These are phyloP conservation scores for Carapus acus DNA, from an alignment of 2,797 vertebrate genomes.

Conservation along the genomic window DNA sequence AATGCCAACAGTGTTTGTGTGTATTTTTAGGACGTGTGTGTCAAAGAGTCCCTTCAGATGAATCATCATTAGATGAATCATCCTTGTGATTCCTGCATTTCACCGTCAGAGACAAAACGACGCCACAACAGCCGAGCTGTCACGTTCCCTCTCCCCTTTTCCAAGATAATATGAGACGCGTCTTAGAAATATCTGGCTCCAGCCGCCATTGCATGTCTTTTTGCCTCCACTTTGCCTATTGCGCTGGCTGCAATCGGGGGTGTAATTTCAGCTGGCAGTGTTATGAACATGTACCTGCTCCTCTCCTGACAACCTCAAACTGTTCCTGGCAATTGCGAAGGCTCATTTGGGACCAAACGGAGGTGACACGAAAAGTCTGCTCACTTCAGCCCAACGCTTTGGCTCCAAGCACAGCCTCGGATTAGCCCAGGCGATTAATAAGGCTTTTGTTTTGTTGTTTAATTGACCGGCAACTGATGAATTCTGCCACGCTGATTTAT, in stretches of 20 bases:
- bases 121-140: not conserved
- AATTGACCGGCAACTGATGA: no score
- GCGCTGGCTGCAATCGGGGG: conserved; percentile 37
- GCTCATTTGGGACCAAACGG: conserved; percentile 31
- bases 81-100: not conserved
- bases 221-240: conserved; percentile 10
- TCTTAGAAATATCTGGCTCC: conserved; percentile 1
- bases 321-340: conserved; percentile 21
- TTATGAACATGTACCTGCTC: conserved; percentile 27
- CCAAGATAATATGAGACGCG: not conserved
- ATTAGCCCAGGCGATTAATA: no score
- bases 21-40: not conserved
- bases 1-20: not conserved
- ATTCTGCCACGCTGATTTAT: no score
- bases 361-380: conserved; percentile 17
- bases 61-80: not conserved
- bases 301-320: conserved; percentile 32
- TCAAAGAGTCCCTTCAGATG: not conserved
- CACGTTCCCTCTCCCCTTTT: conserved; percentile 7
- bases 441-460: no score
- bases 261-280: conserved; percentile 29
- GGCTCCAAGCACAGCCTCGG: no score
- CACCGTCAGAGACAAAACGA: not conserved
- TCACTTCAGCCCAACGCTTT: not conserved
- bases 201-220: conserved; percentile 36